These are phyloP conservation scores for Amphiura filiformis DNA, from an alignment of 35 echinoderm and acorn worm genomes.

Conservation along the genomic window DNA sequence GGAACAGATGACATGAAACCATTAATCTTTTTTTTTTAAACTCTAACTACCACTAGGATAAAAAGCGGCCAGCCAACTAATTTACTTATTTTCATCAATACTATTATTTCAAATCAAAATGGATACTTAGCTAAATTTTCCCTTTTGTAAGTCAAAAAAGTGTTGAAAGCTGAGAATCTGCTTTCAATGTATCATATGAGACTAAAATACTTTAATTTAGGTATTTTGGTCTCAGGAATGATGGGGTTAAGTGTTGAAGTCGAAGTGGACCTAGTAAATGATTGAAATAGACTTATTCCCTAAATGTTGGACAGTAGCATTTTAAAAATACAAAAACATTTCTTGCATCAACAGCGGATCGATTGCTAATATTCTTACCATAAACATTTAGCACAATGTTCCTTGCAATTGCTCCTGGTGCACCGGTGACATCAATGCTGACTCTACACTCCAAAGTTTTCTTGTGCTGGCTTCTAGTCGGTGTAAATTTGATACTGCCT, in stretches of 20 bases:
- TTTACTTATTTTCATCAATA: no score
- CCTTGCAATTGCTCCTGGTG: background rate
- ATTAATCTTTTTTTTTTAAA: no score
- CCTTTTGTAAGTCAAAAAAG: no score
- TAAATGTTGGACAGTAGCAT: background rate
- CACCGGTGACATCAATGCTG: background rate
- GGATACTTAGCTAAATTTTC: no score
- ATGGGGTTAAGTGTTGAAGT: background rate
- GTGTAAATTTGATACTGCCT: background rate
- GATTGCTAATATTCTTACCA: background rate
- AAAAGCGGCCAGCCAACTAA: no score
- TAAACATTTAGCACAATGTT: background rate
- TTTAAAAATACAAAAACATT: background rate
- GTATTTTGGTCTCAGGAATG: no score
- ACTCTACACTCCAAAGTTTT: background rate
- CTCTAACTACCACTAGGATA: no score
- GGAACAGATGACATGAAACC: no score
- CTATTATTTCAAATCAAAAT: no score
- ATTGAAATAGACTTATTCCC: background rate
- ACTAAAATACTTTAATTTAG: no score
- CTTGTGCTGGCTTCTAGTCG: background rate
- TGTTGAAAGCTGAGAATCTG: no score
- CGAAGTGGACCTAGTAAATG: background rate
- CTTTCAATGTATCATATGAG: no score
- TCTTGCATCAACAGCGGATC: background rate